A percentile compares a stretch with the other conserved stretches of the same genome.
Evolutionary conservation across 2,113 vertebrate genomes (phyloP).

Genomic region (Myiozetetes cayanensis): DNA sequence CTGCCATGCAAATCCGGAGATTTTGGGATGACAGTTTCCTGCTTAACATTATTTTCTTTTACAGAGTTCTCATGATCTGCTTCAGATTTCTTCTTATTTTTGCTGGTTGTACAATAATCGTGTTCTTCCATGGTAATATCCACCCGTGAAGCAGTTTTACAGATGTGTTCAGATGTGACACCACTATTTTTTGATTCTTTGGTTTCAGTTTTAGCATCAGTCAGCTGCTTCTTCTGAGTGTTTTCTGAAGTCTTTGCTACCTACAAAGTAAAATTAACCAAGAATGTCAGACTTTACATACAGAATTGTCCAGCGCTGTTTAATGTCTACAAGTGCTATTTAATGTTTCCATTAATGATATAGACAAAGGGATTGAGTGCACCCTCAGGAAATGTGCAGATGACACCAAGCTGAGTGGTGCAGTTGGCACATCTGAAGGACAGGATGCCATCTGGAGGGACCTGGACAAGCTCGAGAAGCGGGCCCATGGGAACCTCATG

Average conservation of each 20-base stretch:
- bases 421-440: background rate
- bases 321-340: background rate
- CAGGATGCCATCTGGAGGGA: background rate
- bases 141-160: conserved; percentile 13
- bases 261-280: conserved; percentile 54
- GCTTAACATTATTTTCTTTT: background rate
- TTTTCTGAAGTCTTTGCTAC: conserved; percentile 57
- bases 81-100: conserved; percentile 24
- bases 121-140: conserved; percentile 72
- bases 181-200: conserved; percentile 54
- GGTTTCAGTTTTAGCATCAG: conserved; percentile 39
- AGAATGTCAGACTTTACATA: background rate
- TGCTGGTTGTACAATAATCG: conserved; percentile 71
- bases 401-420: rapidly evolving
- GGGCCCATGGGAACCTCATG: background rate
- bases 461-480: background rate
- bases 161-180: conserved; percentile 33
- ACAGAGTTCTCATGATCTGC: background rate
- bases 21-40: background rate
- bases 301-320: background rate
- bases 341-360: background rate
- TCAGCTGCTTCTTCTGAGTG: conserved; percentile 46
- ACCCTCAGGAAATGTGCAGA: background rate
- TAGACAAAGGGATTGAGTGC: rapidly evolving
- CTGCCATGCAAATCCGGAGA: background rate